phyloP scores from a whole-genome alignment of 2,113 vertebrate species.

The Peucedramus taeniatus region DNA sequence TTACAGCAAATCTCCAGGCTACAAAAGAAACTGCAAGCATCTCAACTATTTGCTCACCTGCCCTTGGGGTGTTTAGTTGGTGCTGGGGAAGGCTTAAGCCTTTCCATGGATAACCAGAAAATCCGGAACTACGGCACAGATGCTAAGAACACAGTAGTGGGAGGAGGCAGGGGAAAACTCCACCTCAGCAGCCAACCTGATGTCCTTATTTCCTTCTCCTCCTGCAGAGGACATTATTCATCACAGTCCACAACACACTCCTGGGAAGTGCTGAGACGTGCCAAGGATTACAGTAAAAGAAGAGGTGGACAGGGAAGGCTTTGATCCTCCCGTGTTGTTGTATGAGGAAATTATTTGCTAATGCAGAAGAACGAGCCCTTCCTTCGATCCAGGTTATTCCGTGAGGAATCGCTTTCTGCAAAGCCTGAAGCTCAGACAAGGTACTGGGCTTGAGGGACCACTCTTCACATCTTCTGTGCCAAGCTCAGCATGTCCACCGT shows the following conservation, averaged over 20 bases:
- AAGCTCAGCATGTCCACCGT: background rate
- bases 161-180: background rate
- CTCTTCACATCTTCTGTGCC: background rate
- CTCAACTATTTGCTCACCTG: background rate
- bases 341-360: background rate
- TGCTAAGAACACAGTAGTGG: background rate
- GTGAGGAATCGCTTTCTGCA: background rate
- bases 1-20: background rate
- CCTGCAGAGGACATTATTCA: background rate
- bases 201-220: background rate
- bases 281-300: background rate
- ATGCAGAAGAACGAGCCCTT: background rate
- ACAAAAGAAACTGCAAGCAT: background rate
- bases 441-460: background rate
- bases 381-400: background rate
- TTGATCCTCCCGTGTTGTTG: background rate
- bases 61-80: background rate
- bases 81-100: background rate
- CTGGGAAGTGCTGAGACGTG: background rate
- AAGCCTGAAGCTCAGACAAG: background rate
- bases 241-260: background rate
- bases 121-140: background rate
- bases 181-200: background rate
- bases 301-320: background rate
- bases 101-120: background rate